Percentiles rank a stretch among this genome's conserved stretches.
Evolutionary conservation across 2,888 invertebrate genomes (phyloP).

Genomic region (Lathronympha strigana): DNA sequence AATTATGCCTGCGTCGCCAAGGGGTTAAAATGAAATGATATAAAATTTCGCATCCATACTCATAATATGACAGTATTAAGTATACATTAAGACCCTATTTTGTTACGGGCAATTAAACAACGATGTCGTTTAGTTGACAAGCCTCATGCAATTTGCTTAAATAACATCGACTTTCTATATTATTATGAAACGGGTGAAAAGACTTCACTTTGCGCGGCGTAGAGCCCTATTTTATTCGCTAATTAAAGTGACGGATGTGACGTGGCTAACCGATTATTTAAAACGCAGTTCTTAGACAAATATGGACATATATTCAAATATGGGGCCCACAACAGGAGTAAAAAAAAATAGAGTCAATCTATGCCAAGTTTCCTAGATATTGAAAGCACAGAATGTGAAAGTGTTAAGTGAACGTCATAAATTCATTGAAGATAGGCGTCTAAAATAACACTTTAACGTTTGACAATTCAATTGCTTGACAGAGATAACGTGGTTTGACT

Average conservation of each 20-base stretch:
- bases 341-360: too few relatives aligned
- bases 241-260: too few relatives aligned
- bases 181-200: not conserved
- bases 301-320: too few relatives aligned
- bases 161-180: not conserved
- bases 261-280: not conserved
- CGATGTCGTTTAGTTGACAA: slow-evolving; percentile 10
- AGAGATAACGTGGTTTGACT: too few relatives aligned
- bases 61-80: slow-evolving; percentile 33
- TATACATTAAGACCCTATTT: slow-evolving; percentile 21
- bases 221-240: not conserved
- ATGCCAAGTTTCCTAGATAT: too few relatives aligned
- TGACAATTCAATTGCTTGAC: too few relatives aligned
- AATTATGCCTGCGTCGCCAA: slow-evolving; percentile 4
- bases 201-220: not conserved
- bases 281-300: too few relatives aligned
- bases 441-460: too few relatives aligned
- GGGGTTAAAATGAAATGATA: slow-evolving; percentile 16
- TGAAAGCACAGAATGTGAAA: too few relatives aligned
- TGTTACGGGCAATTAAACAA: slow-evolving; percentile 31
- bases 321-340: too few relatives aligned
- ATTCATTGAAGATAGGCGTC: too few relatives aligned
- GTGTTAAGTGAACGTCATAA: too few relatives aligned
- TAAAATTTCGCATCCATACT: slow-evolving; percentile 33
- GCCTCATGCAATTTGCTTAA: slow-evolving; percentile 4